Conservation (phyloP, 2,888 invertebrate species). For the Julus scanicus region DNA sequence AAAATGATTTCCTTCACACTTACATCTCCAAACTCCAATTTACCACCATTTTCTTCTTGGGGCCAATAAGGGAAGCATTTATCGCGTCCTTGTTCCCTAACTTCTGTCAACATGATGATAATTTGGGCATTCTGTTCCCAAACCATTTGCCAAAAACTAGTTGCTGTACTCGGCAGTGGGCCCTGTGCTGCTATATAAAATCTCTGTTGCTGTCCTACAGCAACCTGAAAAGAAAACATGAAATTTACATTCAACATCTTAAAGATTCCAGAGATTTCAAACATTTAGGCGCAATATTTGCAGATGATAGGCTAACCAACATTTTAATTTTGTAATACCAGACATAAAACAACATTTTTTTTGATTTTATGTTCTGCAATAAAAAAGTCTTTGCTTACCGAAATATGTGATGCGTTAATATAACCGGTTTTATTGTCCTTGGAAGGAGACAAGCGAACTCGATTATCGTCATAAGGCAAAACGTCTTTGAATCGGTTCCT, state of each 20-base stretch:
- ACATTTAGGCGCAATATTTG: no score
- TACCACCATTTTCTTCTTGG: conserved; percentile 65
- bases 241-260: no score
- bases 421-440: conserved; percentile 88
- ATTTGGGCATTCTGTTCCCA: conserved; percentile 90
- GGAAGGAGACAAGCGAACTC: conserved; percentile 83
- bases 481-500: conserved; percentile 76
- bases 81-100: conserved; percentile 66
- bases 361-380: no score
- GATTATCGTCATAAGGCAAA: conserved; percentile 90
- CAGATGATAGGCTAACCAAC: no score
- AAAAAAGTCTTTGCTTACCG: conserved; percentile 70
- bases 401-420: conserved; percentile 91
- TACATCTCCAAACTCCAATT: conserved; percentile 65
- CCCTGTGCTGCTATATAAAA: conserved; percentile 87
- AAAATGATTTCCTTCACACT: conserved; percentile 57
- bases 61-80: conserved; percentile 69
- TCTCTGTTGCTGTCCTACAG: conserved; percentile 82
- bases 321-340: no score
- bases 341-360: no score
- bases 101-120: conserved; percentile 79
- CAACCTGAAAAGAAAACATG: conserved; percentile 72
- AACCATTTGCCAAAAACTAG: conserved; percentile 87
- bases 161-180: conserved; percentile 73
- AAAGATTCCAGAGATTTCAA: no score